Evolutionary conservation across 2,113 vertebrate species (phyloP).

Genomic region (Alectura lathami): DNA sequence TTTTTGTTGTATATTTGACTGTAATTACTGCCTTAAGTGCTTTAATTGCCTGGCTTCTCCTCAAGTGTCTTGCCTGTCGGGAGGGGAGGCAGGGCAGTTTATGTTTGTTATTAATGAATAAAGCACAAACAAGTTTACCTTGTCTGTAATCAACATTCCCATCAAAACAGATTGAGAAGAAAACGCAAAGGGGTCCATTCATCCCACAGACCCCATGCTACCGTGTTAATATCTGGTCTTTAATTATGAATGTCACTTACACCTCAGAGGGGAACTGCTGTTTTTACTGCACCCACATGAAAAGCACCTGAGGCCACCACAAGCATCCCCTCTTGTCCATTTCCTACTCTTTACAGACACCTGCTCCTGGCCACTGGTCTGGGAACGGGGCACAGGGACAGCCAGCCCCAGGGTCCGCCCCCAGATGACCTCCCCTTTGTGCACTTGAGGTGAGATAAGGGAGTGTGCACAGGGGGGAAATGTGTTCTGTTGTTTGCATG

Average conservation of each 20-base stretch:
- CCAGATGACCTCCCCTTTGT: neutral
- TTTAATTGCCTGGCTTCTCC: constrained; percentile 64
- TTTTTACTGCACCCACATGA: neutral
- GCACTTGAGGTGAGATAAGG: neutral
- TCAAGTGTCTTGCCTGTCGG: constrained; percentile 51
- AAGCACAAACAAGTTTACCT: constrained; percentile 65
- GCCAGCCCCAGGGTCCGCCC: neutral
- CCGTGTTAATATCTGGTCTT: neutral
- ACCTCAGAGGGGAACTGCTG: neutral
- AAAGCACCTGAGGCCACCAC: neutral
- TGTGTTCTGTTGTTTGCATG: neutral
- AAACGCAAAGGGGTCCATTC: neutral
- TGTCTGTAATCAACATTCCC: constrained; percentile 40
- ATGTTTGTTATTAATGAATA: constrained; percentile 60
- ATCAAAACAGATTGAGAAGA: constrained; percentile 28
- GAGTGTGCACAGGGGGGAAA: neutral
- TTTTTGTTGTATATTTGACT: constrained; percentile 68
- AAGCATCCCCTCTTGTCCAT: neutral
- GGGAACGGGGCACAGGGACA: neutral
- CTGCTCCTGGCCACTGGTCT: neutral
- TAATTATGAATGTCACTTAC: neutral
- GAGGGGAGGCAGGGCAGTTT: constrained; percentile 61
- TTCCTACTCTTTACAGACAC: neutral
- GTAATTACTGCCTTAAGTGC: constrained; percentile 64
- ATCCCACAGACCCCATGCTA: neutral